phyloP scores from a whole-genome alignment of 2,113 vertebrate genomes.

The Noctilio leporinus region DNA sequence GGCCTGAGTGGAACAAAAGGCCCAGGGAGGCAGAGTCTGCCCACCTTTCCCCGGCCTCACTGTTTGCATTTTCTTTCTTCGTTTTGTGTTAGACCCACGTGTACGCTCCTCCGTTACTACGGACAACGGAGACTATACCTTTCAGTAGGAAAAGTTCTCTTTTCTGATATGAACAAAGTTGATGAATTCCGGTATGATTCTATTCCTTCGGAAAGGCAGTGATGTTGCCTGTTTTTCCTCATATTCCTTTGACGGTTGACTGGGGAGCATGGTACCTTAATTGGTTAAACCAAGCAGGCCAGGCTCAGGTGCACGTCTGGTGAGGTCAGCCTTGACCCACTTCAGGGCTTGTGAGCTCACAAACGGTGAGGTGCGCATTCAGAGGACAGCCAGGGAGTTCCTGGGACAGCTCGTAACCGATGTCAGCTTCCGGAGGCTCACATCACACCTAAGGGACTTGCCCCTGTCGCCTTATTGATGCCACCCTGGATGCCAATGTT shows the following conservation, averaged over 20 bases:
- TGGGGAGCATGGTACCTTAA: not conserved
- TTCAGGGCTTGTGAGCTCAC: not conserved
- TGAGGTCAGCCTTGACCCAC: not conserved
- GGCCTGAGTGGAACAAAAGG: not conserved
- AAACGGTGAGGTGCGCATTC: not conserved
- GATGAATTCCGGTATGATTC: too few species aligned
- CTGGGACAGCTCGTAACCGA: accelerated
- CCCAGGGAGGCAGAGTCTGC: not conserved
- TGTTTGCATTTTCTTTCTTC: not conserved
- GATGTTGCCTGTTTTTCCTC: not conserved
- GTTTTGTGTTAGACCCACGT: not conserved
- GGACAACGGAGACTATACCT: accelerated
- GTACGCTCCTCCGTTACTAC: not conserved
- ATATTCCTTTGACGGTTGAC: not conserved
- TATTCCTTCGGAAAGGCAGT: not conserved
- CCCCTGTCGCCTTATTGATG: too few species aligned
- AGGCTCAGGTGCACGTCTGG: not conserved
- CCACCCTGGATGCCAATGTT: not conserved
- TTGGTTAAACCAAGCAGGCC: too few species aligned
- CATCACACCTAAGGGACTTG: not conserved
- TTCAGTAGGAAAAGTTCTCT: not conserved
- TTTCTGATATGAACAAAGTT: not conserved
- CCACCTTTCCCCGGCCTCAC: not conserved
- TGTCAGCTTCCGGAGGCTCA: too few species aligned
- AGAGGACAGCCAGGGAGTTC: accelerated